Evolutionary conservation across 2,113 vertebrate species (phyloP).

Genomic region (Perognathus longimembris): DNA sequence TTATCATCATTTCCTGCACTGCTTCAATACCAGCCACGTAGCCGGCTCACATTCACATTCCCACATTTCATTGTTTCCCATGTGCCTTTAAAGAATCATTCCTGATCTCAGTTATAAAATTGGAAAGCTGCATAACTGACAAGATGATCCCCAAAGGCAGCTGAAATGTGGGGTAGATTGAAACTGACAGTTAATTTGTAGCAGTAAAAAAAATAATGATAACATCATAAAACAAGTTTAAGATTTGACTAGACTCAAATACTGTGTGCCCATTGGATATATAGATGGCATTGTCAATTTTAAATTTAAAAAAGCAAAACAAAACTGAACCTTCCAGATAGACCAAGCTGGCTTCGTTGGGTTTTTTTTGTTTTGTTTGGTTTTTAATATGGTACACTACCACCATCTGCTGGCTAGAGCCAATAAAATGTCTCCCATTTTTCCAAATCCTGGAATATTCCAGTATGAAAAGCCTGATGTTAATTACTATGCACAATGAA

Average conservation of each 20-base stretch:
- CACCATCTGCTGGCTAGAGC: slow-evolving; percentile 81
- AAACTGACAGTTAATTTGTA: slow-evolving; percentile 85
- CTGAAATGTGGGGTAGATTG: slow-evolving; percentile 79
- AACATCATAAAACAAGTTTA: slow-evolving; percentile 84
- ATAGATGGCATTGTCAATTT: slow-evolving; percentile 76
- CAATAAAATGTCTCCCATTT: not conserved
- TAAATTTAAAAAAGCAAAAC: slow-evolving; percentile 79
- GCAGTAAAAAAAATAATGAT: slow-evolving; percentile 85
- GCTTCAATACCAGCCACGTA: not conserved
- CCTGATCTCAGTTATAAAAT: slow-evolving; percentile 79
- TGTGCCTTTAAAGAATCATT: slow-evolving; percentile 75
- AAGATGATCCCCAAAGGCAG: slow-evolving; percentile 82
- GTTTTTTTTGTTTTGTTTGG: not conserved
- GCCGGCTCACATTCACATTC: not conserved
- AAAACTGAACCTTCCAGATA: slow-evolving; percentile 57
- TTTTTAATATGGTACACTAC: slow-evolving; percentile 26
- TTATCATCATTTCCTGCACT: not conserved
- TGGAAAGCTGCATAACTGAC: slow-evolving; percentile 81
- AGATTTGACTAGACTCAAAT: slow-evolving; percentile 79
- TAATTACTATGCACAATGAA: slow-evolving; percentile 69
- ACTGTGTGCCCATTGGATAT: slow-evolving; percentile 71
- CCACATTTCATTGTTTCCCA: slow-evolving; percentile 55
- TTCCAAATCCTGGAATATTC: slow-evolving; percentile 65
- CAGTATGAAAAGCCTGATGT: slow-evolving; percentile 51
- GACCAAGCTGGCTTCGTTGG: not conserved